Conservation (phyloP, 1,140 invertebrate genomes). For the Listronotus bonariensis region DNA sequence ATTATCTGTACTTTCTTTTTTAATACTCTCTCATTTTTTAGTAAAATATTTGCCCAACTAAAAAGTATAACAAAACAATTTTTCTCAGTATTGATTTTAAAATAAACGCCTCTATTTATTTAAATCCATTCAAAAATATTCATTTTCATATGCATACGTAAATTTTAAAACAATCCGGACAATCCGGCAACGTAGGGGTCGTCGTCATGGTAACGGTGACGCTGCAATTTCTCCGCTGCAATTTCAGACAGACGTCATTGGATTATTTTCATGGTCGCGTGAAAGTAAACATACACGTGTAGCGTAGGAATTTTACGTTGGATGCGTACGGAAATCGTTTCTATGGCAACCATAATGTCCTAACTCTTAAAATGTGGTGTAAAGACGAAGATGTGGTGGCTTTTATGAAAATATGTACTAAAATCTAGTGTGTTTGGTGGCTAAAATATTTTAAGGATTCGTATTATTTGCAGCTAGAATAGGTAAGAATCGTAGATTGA, state of each 20-base stretch:
- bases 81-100: no score
- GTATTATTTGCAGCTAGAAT: no score
- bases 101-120: neutral
- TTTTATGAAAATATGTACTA: no score
- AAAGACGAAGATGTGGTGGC: constrained; percentile 4
- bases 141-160: neutral
- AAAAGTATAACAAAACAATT: no score
- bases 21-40: no score
- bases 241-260: constrained; percentile 39
- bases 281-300: constrained; percentile 1
- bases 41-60: no score
- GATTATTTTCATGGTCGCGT: constrained; percentile 1
- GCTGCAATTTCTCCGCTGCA: constrained; percentile 38
- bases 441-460: no score
- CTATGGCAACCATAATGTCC: constrained; percentile 31
- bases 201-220: constrained; percentile 52
- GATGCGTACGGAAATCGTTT: constrained; percentile 26
- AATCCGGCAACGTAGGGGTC: constrained; percentile 14
- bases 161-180: neutral
- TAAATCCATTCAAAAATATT: neutral
- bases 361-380: constrained; percentile 7
- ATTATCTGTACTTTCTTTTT: neutral
- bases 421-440: no score
- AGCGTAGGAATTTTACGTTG: neutral
- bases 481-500: no score